These are phyloP conservation scores for Cheumatopsyche charites DNA, from an alignment of 1,140 invertebrate species.

Conservation along the genomic window DNA sequence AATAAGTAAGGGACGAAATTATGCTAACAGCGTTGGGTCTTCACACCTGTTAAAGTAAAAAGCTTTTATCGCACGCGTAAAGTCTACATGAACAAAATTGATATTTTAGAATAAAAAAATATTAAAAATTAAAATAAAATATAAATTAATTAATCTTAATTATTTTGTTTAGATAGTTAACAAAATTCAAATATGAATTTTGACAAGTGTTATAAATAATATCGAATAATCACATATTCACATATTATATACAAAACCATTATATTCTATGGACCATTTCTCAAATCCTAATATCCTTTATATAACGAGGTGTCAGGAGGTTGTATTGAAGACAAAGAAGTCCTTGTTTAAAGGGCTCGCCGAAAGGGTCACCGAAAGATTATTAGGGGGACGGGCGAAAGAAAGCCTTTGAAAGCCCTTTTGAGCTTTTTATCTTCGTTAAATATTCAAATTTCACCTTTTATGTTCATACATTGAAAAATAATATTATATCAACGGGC, in stretches of 20 bases:
- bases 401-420: conserved; percentile 30
- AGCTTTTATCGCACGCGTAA: conserved; percentile 29
- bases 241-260: too few species aligned
- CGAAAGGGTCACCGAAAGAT: conserved; percentile 30
- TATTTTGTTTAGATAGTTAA: too few species aligned
- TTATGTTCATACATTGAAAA: conserved; percentile 22
- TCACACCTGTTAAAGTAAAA: conserved; percentile 35
- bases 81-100: conserved; percentile 6
- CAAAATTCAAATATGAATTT: too few species aligned
- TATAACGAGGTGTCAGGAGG: conserved; percentile 26
- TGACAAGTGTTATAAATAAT: too few species aligned
- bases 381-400: conserved; percentile 20
- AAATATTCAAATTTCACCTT: conserved; percentile 30
- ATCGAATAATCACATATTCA: too few species aligned
- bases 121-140: background rate
- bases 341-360: conserved; percentile 23
- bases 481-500: conserved; percentile 18
- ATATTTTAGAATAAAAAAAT: background rate
- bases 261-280: background rate
- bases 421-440: conserved; percentile 31
- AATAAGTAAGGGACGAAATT: conserved; percentile 27
- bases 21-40: conserved; percentile 32
- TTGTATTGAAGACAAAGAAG: conserved; percentile 27
- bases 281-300: conserved; percentile 18
- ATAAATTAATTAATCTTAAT: background rate